Conservation (phyloP, 1,140 invertebrate species). For the Brachystomella parvula region DNA sequence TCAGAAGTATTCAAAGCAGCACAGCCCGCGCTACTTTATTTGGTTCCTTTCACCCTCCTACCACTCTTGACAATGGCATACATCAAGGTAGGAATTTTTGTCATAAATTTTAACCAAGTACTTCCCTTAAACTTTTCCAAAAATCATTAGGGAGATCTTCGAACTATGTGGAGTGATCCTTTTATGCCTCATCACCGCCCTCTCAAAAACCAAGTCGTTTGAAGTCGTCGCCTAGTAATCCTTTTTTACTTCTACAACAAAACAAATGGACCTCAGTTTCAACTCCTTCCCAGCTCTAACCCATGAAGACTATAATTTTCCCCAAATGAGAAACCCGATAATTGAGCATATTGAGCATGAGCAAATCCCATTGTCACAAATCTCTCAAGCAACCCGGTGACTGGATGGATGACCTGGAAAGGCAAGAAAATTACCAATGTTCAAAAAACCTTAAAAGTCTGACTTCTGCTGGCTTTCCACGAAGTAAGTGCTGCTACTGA, state of each 20-base stretch:
- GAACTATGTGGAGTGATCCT: constrained; percentile 96
- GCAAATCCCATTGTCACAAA: too few relatives aligned
- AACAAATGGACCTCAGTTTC: too few relatives aligned
- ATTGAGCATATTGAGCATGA: too few relatives aligned
- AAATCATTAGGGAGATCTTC: constrained; percentile 72
- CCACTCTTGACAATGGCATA: constrained; percentile 95
- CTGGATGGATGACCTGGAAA: too few relatives aligned
- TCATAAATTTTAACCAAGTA: background rate
- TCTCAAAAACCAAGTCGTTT: constrained; percentile 67
- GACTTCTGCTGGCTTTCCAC: too few relatives aligned
- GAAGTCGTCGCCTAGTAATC: too few relatives aligned
- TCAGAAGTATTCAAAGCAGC: constrained; percentile 96
- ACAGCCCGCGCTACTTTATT: constrained; percentile 90
- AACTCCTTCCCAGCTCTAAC: too few relatives aligned
- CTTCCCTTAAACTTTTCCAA: constrained; percentile 18
- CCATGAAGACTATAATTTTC: too few relatives aligned
- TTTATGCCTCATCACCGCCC: constrained; percentile 57
- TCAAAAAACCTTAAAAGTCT: background rate
- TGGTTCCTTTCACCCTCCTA: constrained; percentile 93
- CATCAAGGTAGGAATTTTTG: constrained; percentile 63
- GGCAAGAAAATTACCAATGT: background rate
- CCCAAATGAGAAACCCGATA: too few relatives aligned
- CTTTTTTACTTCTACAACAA: too few relatives aligned
- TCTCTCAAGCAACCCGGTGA: background rate
- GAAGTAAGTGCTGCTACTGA: too few relatives aligned